These are phyloP conservation scores for Cinara cedri DNA, from an alignment of 2,888 invertebrate species.

Conservation along the genomic window DNA sequence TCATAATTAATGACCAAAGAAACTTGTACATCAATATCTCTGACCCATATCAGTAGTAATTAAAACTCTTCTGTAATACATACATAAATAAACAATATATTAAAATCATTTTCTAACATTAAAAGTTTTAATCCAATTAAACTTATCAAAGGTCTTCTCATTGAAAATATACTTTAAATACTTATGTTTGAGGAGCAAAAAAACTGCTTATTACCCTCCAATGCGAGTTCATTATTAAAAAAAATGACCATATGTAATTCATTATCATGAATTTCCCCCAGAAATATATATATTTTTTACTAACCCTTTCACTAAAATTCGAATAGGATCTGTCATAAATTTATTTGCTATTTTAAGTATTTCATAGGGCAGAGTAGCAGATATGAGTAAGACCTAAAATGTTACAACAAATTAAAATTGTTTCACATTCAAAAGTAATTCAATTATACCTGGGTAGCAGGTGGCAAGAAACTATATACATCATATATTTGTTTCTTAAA, in stretches of 20 bases:
- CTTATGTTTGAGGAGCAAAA: conserved; percentile 87
- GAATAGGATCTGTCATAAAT: conserved; percentile 99
- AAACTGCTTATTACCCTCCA: conserved; percentile 98
- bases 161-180: neutral
- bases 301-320: conserved; percentile 98
- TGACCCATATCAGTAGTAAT: conserved; percentile 98
- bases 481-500: conserved; percentile 99
- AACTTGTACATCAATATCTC: too few species aligned
- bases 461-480: conserved; percentile 96
- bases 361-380: conserved; percentile 98
- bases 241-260: conserved; percentile 51
- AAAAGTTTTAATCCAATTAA: too few species aligned
- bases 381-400: conserved; percentile 81
- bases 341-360: conserved; percentile 99
- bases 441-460: conserved; percentile 79
- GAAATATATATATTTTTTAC: conserved; percentile 58
- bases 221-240: conserved; percentile 92
- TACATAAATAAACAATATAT: too few species aligned
- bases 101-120: too few species aligned
- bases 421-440: neutral
- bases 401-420: neutral
- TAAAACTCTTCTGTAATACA: too few species aligned
- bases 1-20: conserved; percentile 99
- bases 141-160: too few species aligned
- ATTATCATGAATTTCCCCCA: neutral